Evolutionary conservation across 2,888 invertebrate species (phyloP).

Genomic region (Tolmerus cingulatus): DNA sequence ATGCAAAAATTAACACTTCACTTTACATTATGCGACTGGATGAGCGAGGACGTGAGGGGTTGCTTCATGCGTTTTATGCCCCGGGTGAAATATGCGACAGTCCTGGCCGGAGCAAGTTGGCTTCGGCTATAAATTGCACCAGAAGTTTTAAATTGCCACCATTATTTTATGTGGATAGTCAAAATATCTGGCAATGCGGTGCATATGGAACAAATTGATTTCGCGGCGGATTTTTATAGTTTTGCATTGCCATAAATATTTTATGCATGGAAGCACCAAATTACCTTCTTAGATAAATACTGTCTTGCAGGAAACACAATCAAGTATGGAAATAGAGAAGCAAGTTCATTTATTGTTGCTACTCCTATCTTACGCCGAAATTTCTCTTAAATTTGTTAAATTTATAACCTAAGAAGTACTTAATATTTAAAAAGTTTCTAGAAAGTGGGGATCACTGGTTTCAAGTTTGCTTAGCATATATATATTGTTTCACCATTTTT

Average conservation of each 20-base stretch:
- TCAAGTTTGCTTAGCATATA: no score
- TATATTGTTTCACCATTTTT: no score
- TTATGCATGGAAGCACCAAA: background rate
- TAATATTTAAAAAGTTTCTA: no score
- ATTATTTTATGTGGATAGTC: background rate
- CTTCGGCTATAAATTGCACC: background rate
- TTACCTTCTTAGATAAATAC: no score
- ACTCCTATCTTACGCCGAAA: no score
- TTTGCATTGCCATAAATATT: background rate
- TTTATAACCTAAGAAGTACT: no score
- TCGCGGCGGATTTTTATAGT: background rate
- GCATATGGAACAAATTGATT: background rate
- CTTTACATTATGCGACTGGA: background rate
- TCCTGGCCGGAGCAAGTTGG: background rate
- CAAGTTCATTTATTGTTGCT: no score
- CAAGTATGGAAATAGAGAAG: no score
- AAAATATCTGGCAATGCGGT: background rate
- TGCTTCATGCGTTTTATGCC: background rate
- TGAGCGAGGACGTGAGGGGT: background rate
- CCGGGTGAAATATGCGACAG: background rate
- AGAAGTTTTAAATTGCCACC: background rate
- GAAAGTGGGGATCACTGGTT: no score
- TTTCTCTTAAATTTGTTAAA: no score
- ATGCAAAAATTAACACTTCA: constrained; percentile 1
- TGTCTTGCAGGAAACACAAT: no score